Conservation (phyloP, 2,888 invertebrate genomes). For the Drosophila testacea region DNA sequence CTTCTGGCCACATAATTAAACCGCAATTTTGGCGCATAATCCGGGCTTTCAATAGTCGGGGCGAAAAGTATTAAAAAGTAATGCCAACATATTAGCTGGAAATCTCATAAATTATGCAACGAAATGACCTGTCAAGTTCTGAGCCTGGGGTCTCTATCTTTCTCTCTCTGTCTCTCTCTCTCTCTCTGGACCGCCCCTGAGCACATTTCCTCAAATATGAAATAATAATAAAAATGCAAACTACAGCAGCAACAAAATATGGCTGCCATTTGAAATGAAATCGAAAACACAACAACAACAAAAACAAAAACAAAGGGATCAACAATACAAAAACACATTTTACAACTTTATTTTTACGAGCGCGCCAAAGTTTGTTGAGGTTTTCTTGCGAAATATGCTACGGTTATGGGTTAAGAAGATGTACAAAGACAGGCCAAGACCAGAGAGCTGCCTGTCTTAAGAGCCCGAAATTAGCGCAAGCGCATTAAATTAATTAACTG, state of each 20-base stretch:
- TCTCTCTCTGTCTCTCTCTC: not conserved
- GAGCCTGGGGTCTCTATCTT: not conserved
- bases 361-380: constrained; percentile 59
- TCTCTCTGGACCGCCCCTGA: constrained; percentile 38
- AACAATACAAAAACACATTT: constrained; percentile 65
- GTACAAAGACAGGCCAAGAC: constrained; percentile 16
- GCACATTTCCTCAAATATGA: constrained; percentile 51
- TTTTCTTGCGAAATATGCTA: constrained; percentile 53
- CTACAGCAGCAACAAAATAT: constrained; percentile 54
- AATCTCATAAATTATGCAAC: constrained; percentile 78
- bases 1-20: constrained; percentile 69
- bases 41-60: constrained; percentile 47
- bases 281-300: constrained; percentile 67
- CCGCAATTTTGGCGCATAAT: constrained; percentile 57
- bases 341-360: constrained; percentile 80
- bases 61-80: constrained; percentile 65
- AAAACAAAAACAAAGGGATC: constrained; percentile 19
- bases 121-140: constrained; percentile 78
- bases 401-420: constrained; percentile 31
- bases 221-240: constrained; percentile 56
- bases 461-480: constrained; percentile 65
- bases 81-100: constrained; percentile 77
- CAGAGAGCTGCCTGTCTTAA: constrained; percentile 62
- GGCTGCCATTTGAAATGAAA: constrained; percentile 72
- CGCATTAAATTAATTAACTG: constrained; percentile 81